These are phyloP conservation scores for Scomber japonicus DNA, from an alignment of 2,113 vertebrate species.

Conservation along the genomic window DNA sequence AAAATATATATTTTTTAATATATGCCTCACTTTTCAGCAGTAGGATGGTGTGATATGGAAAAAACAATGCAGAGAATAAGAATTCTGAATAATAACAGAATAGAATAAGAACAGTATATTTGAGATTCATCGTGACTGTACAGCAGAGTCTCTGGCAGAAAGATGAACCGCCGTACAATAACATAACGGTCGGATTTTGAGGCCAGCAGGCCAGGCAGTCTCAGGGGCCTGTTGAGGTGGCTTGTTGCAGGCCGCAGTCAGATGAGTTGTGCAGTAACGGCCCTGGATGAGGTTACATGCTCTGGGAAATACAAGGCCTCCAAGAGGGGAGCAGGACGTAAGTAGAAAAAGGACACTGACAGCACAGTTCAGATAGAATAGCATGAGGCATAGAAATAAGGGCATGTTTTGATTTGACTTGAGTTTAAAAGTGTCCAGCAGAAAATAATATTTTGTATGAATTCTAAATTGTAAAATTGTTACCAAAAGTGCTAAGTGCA, in stretches of 20 bases:
- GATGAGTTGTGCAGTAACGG: slow-evolving; percentile 61
- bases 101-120: too few species aligned
- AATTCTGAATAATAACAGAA: too few species aligned
- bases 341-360: slow-evolving; percentile 44
- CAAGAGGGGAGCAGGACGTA: slow-evolving; percentile 24
- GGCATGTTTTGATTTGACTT: slow-evolving; percentile 5
- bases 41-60: not conserved
- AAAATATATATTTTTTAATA: not conserved
- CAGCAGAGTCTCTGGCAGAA: slow-evolving; percentile 48
- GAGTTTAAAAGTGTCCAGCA: slow-evolving; percentile 13
- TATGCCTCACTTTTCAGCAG: not conserved
- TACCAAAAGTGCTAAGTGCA: not conserved
- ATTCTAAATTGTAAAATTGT: not conserved
- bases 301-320: slow-evolving; percentile 48
- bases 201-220: slow-evolving; percentile 53
- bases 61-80: not conserved
- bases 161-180: slow-evolving; percentile 32
- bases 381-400: slow-evolving; percentile 11
- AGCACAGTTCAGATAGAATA: slow-evolving; percentile 19
- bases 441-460: not conserved
- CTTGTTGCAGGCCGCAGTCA: slow-evolving; percentile 49
- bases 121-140: slow-evolving; percentile 32
- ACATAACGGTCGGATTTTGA: slow-evolving; percentile 41
- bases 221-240: slow-evolving; percentile 48
- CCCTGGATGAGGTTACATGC: slow-evolving; percentile 59